Evolutionary conservation across 1,140 invertebrate species (phyloP).

Genomic region (Periplaneta americana): DNA sequence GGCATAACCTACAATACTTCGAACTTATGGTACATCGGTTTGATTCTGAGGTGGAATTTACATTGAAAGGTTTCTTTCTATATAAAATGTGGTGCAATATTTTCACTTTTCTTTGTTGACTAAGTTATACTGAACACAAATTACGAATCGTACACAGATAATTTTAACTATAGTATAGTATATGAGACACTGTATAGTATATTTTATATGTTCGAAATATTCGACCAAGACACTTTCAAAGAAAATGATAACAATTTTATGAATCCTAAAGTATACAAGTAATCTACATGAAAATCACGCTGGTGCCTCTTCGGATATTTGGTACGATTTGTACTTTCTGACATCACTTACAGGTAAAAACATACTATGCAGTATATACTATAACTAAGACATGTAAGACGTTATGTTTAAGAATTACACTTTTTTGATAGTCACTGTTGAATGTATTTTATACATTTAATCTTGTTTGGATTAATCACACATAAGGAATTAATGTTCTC

Average conservation of each 20-base stretch:
- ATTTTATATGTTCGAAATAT: not conserved
- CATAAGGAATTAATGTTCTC: not conserved
- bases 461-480: not conserved
- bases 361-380: not conserved
- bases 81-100: not conserved
- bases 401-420: not conserved
- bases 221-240: not conserved
- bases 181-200: not conserved
- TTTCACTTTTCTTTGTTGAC: not conserved
- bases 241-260: not conserved
- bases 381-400: not conserved
- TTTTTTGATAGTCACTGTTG: not conserved
- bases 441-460: not conserved
- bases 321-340: not conserved
- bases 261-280: not conserved
- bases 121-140: not conserved
- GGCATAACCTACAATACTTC: not conserved
- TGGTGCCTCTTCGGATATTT: not conserved
- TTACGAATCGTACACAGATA: not conserved
- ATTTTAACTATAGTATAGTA: not conserved
- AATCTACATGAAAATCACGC: not conserved
- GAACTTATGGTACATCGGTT: not conserved
- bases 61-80: not conserved
- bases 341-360: not conserved
- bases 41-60: not conserved